Evolutionary conservation across 2,888 invertebrate genomes (phyloP), one percentile per base, ranked within the genome.

Genomic region (Meta bourneti): DNA sequence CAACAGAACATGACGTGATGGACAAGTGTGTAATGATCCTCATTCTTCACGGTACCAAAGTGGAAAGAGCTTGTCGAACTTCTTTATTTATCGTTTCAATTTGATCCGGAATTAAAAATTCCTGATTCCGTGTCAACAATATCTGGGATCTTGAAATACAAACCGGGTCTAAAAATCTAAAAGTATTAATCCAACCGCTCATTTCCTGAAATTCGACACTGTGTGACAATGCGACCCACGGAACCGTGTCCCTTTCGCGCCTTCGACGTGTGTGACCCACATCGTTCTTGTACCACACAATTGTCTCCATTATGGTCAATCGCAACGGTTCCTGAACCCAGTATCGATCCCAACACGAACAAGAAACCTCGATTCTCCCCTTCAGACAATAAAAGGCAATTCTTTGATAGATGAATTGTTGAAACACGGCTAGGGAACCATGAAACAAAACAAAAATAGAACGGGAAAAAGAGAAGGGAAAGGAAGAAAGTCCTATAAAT

Each of bases 391-490:
- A n/a, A 51, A 52, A 8, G 19, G 52, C 19, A 52, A 34, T n/a
- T 19, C 78, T 48, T 52, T 52, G 16, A 48, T 19, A 19, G 78
- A 78, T 78, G 78, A 52, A 78, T 78, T 20, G 52, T 52, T n/a
- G 16, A 51, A 78, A 52, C 78, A 51, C n/a, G 11, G 6, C 52
- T 19, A 48, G 49, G 75, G 48, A 49, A 13, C 9, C 48, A 34
- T 34, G 49, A 75, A 34, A 75, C 52, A 16, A 78, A 78, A 78
- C 51, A 52, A 78, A 78, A 51, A 20, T 51, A 52, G 48, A n/a
- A n/a, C 19, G 52, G n/a, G 19, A n/a, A 52, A 52, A 78, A 78
- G 19, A 19, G 52, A 51, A 78, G 52, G 4, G 16, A 16, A 9
- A n/a, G n/a, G n/a, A n/a, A 48, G 34, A 34, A 48, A 13, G 34